Base-by-base conservation (phyloP, 2,797 vertebrate genomes). In the Sphenopsis melanotis region DNA sequence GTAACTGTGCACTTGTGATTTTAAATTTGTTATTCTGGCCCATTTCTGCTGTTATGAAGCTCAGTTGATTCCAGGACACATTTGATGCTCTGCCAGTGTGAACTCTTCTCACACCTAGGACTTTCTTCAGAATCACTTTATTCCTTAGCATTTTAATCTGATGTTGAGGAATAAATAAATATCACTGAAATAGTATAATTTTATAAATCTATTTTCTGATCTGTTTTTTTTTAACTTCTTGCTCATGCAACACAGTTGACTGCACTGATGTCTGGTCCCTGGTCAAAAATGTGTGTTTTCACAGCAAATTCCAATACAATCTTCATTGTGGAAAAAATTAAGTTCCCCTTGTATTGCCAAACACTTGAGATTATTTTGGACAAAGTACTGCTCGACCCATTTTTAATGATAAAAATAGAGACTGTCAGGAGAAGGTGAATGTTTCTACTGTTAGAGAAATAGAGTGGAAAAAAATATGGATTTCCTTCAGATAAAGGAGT, bases 281-380 rank as follows among this genome's bases (percentile, higher is more conserved):
- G 79, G 16, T 94, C 86, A 96, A 86, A 96, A 74, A 78, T 84
- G 46, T 88, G 85, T 88, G 83, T 96, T 93, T 96, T 91, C 89
- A 91, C 94, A 93, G 89, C 82, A 86, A 92, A 85, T 93, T 96
- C 96, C 95, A 95, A 94, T 89, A 90, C 75, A 74, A 52, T 97
- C 93, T 96, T 96, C 61, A 83, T 86, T 84, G 81, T 95, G 97
- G 96, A 97, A 97, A 98, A 97, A 97, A 97, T 87, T 87, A 86
- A 91, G 71, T 93, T 94, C 66, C 52, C 23, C 39, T 94, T 84
- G 83, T 92, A 77, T 96, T 97, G 97, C 97, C 96, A 97, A 96
- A 94, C 87, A 90, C 90, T 96, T 83, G 86, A 92, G 95, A 96
- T 96, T 96, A 85, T 96, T 97, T 96, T 97, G 94, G 96, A 94